These are phyloP conservation scores for Frankliniella intonsa DNA, from an alignment of 2,888 invertebrate genomes.

Conservation along the genomic window DNA sequence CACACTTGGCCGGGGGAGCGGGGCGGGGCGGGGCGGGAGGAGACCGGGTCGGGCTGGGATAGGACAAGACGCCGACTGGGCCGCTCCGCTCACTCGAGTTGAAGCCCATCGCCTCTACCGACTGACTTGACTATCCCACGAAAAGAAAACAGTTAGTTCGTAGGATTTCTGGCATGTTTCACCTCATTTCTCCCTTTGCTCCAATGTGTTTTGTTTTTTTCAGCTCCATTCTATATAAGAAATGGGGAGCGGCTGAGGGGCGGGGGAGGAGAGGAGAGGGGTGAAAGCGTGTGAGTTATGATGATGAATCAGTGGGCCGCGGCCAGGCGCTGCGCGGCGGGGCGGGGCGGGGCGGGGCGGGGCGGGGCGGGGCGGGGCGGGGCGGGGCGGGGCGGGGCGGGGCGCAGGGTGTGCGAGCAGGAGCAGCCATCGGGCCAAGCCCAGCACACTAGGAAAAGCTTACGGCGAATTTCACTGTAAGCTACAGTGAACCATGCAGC, in stretches of 20 bases:
- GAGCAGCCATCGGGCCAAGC: background rate
- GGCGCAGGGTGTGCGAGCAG: no score
- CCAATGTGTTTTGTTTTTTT: background rate
- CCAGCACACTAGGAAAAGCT: no score
- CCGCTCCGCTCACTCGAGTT: background rate
- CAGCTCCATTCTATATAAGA: background rate
- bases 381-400: background rate
- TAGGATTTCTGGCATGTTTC: no score
- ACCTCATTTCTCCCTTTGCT: background rate
- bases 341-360: background rate
- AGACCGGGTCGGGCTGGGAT: background rate
- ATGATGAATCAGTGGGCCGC: background rate
- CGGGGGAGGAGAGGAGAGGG: background rate
- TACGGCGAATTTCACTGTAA: no score
- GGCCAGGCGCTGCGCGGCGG: background rate
- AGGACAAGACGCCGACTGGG: background rate
- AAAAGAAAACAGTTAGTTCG: no score
- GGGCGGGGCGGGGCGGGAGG: no score
- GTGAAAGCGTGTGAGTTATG: conserved; percentile 1
- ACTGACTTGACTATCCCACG: no score
- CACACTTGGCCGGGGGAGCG: no score
- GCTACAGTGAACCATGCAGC: no score
- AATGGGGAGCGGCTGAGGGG: background rate
- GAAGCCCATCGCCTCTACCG: no score
- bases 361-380: background rate